Percentiles rank a stretch among this genome's conserved stretches.
Evolutionary conservation across 2,797 vertebrate genomes (phyloP).

Genomic region (Eulemur albifrons): DNA sequence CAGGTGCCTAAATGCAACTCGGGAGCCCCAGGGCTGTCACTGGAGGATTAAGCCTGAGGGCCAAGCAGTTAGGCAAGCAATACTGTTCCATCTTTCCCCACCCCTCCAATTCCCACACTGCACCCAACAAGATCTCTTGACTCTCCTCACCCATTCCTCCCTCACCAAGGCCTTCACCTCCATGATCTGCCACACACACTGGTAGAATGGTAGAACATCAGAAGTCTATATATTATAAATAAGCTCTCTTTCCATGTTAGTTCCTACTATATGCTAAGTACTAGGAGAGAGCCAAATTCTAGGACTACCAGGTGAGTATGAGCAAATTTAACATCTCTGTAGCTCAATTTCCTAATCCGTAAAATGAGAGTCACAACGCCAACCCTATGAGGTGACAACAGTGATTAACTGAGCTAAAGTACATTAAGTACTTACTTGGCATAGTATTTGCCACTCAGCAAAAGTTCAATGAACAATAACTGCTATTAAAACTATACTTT

Average conservation of each 20-base stretch:
- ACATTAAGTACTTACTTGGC: not conserved
- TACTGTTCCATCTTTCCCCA: no score
- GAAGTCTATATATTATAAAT: not conserved
- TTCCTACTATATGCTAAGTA: not conserved
- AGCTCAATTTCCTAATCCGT: not conserved
- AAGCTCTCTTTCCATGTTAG: not conserved
- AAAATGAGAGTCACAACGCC: not conserved
- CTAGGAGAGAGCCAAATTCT: not conserved
- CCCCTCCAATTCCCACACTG: not conserved
- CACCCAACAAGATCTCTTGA: not conserved
- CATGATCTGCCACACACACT: not conserved
- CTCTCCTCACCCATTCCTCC: not conserved
- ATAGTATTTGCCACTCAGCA: not conserved
- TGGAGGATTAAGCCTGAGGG: not conserved
- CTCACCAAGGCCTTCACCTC: not conserved
- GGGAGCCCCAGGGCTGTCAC: not conserved
- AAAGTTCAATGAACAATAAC: not conserved
- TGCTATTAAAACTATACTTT: not conserved
- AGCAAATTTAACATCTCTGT: not conserved
- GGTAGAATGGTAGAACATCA: not conserved
- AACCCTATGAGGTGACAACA: not conserved
- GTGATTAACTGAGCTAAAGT: slow-evolving; percentile 27
- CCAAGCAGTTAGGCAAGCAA: not conserved
- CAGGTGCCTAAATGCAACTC: not conserved
- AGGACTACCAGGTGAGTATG: not conserved